phyloP scores from a whole-genome alignment of 1,140 invertebrate species.

The Drosophila novamexicana region DNA sequence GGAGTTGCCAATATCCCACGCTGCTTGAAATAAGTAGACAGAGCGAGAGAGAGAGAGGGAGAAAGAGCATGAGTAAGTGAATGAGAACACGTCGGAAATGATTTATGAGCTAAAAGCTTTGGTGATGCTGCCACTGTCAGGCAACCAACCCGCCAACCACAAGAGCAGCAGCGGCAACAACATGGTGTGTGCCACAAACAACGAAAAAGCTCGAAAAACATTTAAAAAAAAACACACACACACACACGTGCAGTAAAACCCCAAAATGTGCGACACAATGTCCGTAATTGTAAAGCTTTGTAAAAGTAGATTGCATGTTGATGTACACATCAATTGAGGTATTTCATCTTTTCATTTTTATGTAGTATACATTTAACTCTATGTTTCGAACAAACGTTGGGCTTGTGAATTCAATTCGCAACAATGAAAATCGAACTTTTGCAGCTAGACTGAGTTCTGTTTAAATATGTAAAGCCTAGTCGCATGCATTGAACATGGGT shows the following conservation, averaged over 20 bases:
- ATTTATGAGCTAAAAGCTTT: constrained; percentile 40
- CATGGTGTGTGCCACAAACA: constrained; percentile 1
- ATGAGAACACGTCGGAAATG: constrained; percentile 28
- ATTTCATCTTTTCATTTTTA: not conserved
- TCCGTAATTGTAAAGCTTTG: not conserved
- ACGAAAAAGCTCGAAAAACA: constrained; percentile 3
- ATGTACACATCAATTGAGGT: not conserved
- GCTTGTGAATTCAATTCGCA: too few species aligned
- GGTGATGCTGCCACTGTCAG: constrained; percentile 26
- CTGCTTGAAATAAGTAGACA: constrained; percentile 86
- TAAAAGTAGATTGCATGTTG: too few species aligned
- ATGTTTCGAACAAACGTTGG: too few species aligned
- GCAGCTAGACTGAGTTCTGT: too few species aligned
- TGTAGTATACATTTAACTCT: too few species aligned
- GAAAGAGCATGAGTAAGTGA: not conserved
- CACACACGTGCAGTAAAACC: constrained; percentile 14
- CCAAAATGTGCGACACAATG: constrained; percentile 3
- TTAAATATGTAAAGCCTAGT: too few species aligned
- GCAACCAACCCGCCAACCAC: constrained; percentile 31
- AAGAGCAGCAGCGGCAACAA: constrained; percentile 20
- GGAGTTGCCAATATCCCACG: constrained; percentile 93
- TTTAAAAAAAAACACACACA: not conserved
- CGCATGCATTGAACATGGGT: too few species aligned
- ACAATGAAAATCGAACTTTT: too few species aligned
- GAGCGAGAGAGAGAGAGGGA: too few species aligned